These are phyloP conservation scores for Hydrophis major DNA, from an alignment of 2,797 vertebrate genomes.

Conservation along the genomic window DNA sequence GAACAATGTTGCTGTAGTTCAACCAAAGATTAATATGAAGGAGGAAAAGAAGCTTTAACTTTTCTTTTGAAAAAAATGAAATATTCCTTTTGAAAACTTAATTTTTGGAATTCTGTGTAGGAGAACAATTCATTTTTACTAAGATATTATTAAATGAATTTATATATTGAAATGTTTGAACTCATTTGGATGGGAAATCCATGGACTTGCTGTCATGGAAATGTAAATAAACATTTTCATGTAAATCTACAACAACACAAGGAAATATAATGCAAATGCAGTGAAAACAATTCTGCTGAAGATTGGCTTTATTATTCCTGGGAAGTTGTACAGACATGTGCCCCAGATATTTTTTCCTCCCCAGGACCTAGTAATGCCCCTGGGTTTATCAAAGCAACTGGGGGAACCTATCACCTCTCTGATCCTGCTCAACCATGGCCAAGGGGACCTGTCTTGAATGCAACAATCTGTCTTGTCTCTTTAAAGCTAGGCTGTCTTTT, in stretches of 20 bases:
- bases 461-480: constrained; percentile 35
- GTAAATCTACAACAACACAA: not conserved
- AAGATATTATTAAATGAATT: not conserved
- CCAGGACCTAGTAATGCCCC: not conserved
- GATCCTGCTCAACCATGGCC: not conserved
- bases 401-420: not conserved
- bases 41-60: not conserved
- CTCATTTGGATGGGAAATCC: not conserved
- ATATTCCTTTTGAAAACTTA: not conserved
- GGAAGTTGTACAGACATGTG: not conserved
- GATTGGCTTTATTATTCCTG: not conserved
- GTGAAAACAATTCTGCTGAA: not conserved
- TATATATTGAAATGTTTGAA: not conserved
- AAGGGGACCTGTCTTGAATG: not conserved
- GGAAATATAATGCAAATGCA: not conserved
- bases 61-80: not conserved
- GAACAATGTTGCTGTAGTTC: not conserved
- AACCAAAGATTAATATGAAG: not conserved
- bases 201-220: not conserved
- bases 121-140: not conserved
- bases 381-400: not conserved
- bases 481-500: constrained; percentile 29
- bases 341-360: not conserved
- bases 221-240: not conserved
- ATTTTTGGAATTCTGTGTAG: not conserved